Evolutionary conservation across 2,888 invertebrate genomes (phyloP), one percentile per base, ranked within the genome.

Genomic region (Ptychoptera contaminata): DNA sequence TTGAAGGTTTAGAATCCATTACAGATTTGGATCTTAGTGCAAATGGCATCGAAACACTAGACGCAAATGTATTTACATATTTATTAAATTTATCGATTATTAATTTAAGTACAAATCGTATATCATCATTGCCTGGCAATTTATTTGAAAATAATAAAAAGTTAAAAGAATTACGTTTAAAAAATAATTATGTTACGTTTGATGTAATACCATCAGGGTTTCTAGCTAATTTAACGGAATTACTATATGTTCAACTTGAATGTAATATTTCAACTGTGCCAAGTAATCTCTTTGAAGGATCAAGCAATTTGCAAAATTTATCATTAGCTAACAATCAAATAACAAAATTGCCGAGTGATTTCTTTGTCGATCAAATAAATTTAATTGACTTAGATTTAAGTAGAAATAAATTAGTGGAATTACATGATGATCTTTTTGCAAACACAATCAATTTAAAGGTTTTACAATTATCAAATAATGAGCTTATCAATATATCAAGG

Each of bases 71-170:
- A 41, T 82, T 84, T 56, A 62, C 69, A 44, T 67, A 72, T 47
- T 62, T 83, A 44, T 65, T 62, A 30, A 77, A 77, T 56, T 63
- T 85, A 37, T 71, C 68, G 49, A 69, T 67, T 47, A 61, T 88
- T 37, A 77, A 78, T 56, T 65, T 87, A 48, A 76, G 72, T 56
- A 69, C 68, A n/a, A 84, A 83, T 56, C 72, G 74, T 52, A 76
- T 82, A 50, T 67, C 68, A 6, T 61, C 70, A n/a, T 55, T 83
- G 45, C 79, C 81, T 3, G 65, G 65, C 45, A 70, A 70, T 50
- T 61, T 81, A 38, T 76, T 82, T 51, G 59, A 59, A 46, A 63
- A 68, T 46, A 79, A 75, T 53, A 60, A 58, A 15, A 67, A 72
- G 51, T 59, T 82, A 39, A 62, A 63, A 44, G 65, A 60, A 11